These are phyloP conservation scores for Habroteleia sp. DNA, from an alignment of 2,888 invertebrate species.

Conservation along the genomic window DNA sequence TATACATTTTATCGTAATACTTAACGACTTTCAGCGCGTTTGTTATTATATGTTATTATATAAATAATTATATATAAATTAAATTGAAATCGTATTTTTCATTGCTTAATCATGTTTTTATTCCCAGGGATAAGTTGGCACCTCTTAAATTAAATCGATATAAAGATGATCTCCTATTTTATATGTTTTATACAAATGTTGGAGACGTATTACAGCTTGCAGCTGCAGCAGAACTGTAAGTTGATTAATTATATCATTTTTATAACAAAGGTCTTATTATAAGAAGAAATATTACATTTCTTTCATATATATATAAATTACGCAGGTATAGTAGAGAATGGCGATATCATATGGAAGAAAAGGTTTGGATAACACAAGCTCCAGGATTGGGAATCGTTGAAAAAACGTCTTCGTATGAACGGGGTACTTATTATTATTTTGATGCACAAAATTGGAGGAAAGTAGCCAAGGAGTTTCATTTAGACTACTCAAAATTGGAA, in stretches of 20 bases:
- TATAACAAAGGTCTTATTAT: no score
- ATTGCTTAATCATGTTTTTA: no score
- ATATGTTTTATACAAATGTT: slow-evolving; percentile 99
- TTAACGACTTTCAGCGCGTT: no score
- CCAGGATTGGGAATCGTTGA: slow-evolving; percentile 96
- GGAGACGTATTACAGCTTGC: slow-evolving; percentile 99
- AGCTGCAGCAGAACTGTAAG: slow-evolving; percentile 98
- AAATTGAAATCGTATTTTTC: no score
- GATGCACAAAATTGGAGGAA: slow-evolving; percentile 99
- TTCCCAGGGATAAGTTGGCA: slow-evolving; percentile 94
- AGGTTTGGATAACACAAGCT: slow-evolving; percentile 99
- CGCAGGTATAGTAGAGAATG: slow-evolving; percentile 97
- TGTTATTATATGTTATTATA: no score
- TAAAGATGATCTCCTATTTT: slow-evolving; percentile 99
- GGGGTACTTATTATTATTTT: slow-evolving; percentile 99
- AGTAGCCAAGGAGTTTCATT: slow-evolving; percentile 98
- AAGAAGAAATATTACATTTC: slow-evolving; percentile 12
- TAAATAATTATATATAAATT: no score
- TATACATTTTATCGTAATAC: no score
- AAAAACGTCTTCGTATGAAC: slow-evolving; percentile 97
- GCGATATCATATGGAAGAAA: slow-evolving; percentile 99
- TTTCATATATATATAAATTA: slow-evolving; percentile 13
- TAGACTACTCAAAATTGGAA: slow-evolving; percentile 99
- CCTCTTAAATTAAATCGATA: slow-evolving; percentile 97
- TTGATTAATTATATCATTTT: slow-evolving; percentile 72